phyloP scores from a whole-genome alignment of 2,888 invertebrate species.

The Xanthia icteritia region DNA sequence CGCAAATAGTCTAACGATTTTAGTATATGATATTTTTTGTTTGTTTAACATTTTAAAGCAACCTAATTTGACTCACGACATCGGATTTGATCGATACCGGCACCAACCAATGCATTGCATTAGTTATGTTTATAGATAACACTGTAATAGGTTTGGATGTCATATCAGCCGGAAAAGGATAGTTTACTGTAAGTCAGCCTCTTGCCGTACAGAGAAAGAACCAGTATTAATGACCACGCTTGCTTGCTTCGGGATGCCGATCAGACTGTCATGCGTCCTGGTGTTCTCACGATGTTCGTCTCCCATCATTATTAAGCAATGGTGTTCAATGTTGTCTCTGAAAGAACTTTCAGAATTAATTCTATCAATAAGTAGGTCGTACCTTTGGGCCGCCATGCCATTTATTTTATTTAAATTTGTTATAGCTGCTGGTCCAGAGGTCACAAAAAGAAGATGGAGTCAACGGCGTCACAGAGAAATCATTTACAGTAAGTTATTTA shows the following conservation, averaged over 20 bases:
- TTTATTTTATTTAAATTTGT: conserved; percentile 62
- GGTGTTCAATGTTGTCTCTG: background rate
- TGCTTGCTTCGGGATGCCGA: background rate
- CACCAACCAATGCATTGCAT: background rate
- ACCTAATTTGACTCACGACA: conserved; percentile 7
- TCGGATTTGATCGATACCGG: background rate
- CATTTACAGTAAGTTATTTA: conserved; percentile 90
- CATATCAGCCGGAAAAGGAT: background rate
- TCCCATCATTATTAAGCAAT: background rate
- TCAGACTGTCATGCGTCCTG: background rate
- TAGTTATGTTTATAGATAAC: background rate
- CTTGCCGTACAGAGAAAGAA: background rate
- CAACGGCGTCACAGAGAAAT: conserved; percentile 92
- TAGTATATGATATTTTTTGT: background rate
- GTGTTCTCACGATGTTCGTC: background rate
- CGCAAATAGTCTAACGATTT: conserved; percentile 13
- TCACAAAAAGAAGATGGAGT: conserved; percentile 93
- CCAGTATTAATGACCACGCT: background rate
- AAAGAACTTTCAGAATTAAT: background rate
- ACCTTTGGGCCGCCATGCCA: background rate
- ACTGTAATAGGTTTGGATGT: background rate
- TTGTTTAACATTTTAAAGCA: background rate
- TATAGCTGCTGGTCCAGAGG: conserved; percentile 93
- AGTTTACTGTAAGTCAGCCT: background rate
- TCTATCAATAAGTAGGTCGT: background rate